Percentiles rank a stretch among this genome's conserved stretches.
Evolutionary conservation across 2,797 vertebrate species (phyloP).

Genomic region (Tauraco hartlaubi): DNA sequence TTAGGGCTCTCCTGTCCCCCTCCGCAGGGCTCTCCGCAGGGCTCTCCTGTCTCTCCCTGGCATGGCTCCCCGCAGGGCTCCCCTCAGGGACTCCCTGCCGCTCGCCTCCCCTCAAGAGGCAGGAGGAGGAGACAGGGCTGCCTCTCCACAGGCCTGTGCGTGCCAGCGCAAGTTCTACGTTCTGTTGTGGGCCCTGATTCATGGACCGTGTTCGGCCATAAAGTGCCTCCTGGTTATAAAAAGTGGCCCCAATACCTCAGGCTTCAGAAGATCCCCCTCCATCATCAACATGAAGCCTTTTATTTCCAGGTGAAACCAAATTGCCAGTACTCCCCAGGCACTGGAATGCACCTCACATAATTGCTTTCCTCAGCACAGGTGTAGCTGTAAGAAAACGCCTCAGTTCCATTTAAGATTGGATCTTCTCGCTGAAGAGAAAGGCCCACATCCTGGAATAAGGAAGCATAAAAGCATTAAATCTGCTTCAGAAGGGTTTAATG

Average conservation of each 20-base stretch:
- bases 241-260: accelerated
- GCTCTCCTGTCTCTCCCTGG: no score
- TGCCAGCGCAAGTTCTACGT: no score
- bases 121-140: no score
- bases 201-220: accelerated
- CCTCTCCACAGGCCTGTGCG: accelerated
- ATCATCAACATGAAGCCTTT: neutral
- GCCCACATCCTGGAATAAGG: neutral
- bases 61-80: no score
- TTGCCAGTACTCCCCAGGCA: no score
- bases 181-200: accelerated
- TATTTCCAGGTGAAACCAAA: neutral
- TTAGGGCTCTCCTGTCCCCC: no score
- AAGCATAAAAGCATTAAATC: neutral
- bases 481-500: neutral
- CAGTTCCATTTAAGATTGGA: neutral
- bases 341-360: neutral
- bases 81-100: neutral
- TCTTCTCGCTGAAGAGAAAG: accelerated
- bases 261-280: no score
- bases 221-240: no score
- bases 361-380: neutral
- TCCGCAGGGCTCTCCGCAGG: no score
- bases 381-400: neutral
- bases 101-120: neutral